Percentiles rank a stretch among this genome's conserved stretches.
These are phyloP conservation scores for Macaca nemestrina DNA, from an alignment of 2,113 vertebrate species.

Conservation along the genomic window DNA sequence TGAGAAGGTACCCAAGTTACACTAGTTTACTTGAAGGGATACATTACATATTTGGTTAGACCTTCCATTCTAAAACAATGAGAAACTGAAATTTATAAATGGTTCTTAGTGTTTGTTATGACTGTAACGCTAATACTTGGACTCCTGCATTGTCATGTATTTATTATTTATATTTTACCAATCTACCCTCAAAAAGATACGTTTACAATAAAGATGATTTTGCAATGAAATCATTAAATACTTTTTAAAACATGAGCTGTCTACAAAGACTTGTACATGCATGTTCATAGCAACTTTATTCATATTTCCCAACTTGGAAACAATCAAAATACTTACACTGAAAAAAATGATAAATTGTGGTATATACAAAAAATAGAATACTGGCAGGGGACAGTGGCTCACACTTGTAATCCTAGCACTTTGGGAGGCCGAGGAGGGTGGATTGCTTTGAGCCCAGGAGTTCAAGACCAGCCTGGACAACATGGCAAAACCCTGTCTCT, in stretches of 20 bases:
- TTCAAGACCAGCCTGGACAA: too few species aligned
- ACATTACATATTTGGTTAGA: neutral
- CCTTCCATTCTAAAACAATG: conserved; percentile 5
- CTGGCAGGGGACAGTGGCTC: too few species aligned
- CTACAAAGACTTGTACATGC: neutral
- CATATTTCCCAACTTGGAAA: neutral
- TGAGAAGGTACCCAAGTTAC: neutral
- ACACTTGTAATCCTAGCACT: too few species aligned
- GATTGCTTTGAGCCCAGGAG: too few species aligned
- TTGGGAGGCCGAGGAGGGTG: too few species aligned
- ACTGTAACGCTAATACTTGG: neutral
- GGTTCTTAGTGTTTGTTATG: neutral
- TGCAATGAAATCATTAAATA: neutral
- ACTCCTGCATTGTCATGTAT: neutral
- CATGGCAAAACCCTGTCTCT: too few species aligned
- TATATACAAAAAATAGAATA: neutral
- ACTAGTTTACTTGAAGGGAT: neutral
- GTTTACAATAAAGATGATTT: neutral
- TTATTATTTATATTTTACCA: neutral
- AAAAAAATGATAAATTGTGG: neutral
- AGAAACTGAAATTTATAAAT: neutral
- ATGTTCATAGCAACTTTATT: neutral
- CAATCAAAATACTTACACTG: neutral
- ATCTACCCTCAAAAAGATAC: neutral
- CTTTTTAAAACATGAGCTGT: neutral